Evolutionary conservation across 2,888 invertebrate species (phyloP).

Genomic region (Ectemnius continuus): DNA sequence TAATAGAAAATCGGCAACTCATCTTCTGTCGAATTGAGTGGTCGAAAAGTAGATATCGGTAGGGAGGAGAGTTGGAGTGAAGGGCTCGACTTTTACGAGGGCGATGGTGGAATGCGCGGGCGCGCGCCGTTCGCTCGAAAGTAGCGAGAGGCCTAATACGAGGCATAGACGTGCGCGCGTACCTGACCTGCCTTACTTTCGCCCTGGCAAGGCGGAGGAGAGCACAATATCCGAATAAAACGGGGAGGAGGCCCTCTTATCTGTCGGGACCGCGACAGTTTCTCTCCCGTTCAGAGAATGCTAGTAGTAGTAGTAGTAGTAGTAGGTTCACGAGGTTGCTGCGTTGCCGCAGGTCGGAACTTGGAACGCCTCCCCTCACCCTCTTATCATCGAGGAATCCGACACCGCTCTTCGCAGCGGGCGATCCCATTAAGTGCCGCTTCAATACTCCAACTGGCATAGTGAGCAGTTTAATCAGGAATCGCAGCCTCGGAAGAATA

Average conservation of each 20-base stretch:
- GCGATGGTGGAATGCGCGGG: not conserved
- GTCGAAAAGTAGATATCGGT: too few species aligned
- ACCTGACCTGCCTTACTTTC: conserved; percentile 58
- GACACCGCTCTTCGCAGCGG: conserved; percentile 11
- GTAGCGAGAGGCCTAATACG: conserved; percentile 31
- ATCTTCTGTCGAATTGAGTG: too few species aligned
- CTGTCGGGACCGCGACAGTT: conserved; percentile 45
- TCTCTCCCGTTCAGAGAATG: conserved; percentile 16
- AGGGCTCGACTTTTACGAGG: too few species aligned
- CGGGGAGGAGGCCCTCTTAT: conserved; percentile 49
- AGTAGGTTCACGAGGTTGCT: not conserved
- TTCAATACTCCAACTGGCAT: too few species aligned
- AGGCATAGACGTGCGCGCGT: conserved; percentile 28
- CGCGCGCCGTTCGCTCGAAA: not conserved
- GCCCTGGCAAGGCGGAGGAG: conserved; percentile 32
- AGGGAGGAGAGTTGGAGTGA: too few species aligned
- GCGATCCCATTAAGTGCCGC: conserved; percentile 1
- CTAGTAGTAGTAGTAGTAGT: too few species aligned
- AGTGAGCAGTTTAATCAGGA: too few species aligned
- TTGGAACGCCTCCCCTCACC: not conserved
- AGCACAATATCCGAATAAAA: conserved; percentile 56
- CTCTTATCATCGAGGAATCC: conserved; percentile 7
- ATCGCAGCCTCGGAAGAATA: too few species aligned
- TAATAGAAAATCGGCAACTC: too few species aligned
- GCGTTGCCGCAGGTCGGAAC: conserved; percentile 26